phyloP scores from a whole-genome alignment of 2,888 invertebrate species.

The Noctua fimbriata region DNA sequence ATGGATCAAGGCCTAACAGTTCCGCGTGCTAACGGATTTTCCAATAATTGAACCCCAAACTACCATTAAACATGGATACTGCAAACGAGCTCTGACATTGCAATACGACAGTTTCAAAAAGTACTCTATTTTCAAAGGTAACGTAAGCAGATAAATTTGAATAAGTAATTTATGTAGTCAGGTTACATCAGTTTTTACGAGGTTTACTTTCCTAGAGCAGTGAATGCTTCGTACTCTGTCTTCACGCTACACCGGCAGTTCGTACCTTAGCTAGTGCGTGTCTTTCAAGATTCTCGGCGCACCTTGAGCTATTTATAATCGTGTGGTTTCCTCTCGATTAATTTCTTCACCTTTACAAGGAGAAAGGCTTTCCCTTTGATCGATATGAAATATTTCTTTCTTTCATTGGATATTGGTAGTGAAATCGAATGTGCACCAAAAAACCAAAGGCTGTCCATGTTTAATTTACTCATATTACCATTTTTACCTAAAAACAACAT shows the following conservation, averaged over 20 bases:
- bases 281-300: constrained; percentile 48
- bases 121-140: constrained; percentile 19
- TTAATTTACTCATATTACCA: constrained; percentile 7
- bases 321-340: constrained; percentile 50
- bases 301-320: constrained; percentile 53
- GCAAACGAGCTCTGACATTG: constrained; percentile 48
- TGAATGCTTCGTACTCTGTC: constrained; percentile 7
- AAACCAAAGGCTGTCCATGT: neutral
- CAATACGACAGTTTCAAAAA: constrained; percentile 47
- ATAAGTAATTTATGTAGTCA: constrained; percentile 34
- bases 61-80: constrained; percentile 58
- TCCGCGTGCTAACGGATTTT: constrained; percentile 73
- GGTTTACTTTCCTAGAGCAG: constrained; percentile 25
- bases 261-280: constrained; percentile 54
- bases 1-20: constrained; percentile 67
- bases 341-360: constrained; percentile 48
- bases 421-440: neutral
- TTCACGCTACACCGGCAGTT: constrained; percentile 48
- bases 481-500: constrained; percentile 13
- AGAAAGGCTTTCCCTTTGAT: constrained; percentile 50
- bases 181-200: constrained; percentile 32
- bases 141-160: constrained; percentile 14
- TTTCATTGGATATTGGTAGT: neutral
- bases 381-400: neutral
- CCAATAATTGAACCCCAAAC: constrained; percentile 79